Base-by-base conservation (phyloP, 2,797 vertebrate species). In the Coregonus sp. region DNA sequence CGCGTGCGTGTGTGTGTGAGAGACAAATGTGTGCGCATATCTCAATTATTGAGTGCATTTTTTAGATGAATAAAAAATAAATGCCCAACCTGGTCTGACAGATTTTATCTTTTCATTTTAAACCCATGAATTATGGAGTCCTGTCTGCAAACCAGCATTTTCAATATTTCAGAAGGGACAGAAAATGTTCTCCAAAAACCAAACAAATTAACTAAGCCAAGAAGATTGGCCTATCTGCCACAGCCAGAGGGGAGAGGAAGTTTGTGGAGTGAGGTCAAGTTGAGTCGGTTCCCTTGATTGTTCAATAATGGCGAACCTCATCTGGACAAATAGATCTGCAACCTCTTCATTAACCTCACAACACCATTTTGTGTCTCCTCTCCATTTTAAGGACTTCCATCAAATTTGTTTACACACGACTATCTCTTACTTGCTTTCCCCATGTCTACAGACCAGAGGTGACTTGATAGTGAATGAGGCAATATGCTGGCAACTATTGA, bases 71-170 rank as follows among this genome's bases (percentile, higher is more conserved):
- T 84, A 74, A 77, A 74, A 81, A 84, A 80, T 75, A 78, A 81
- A 81, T 73, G 61, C 18, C 73, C 66, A 54, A 76, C 80, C 70
- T 78, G 65, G 40, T 74, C 80, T 73, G 61, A 72, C 71, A 65
- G 71, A 81, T 33, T 77, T 78, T 73, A 68, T 68, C 76, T 82
- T 82, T 86, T 85, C 83, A 86, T 88, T 86, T 88, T 80, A 78
- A 73, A 40, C 59, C 51, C 54, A 88, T 88, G 67, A 86, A 88
- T 86, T 78, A 86, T 86, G 9, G 9, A 86, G 66, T 61, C 74
- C 69, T 81, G 78, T 83, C 83, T 75, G 81, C 75, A 81, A 80
- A 83, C 81, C 75, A 76, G 76, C 78, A 78, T 81, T 79, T 85
- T 74, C 52, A 88, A 88, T 86, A 85, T 88, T 86, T 88, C 51